A percentile compares a stretch with the other conserved stretches of the same genome.
Evolutionary conservation across 2,797 vertebrate species (phyloP).

Genomic region (Thripadectes ignobilis): DNA sequence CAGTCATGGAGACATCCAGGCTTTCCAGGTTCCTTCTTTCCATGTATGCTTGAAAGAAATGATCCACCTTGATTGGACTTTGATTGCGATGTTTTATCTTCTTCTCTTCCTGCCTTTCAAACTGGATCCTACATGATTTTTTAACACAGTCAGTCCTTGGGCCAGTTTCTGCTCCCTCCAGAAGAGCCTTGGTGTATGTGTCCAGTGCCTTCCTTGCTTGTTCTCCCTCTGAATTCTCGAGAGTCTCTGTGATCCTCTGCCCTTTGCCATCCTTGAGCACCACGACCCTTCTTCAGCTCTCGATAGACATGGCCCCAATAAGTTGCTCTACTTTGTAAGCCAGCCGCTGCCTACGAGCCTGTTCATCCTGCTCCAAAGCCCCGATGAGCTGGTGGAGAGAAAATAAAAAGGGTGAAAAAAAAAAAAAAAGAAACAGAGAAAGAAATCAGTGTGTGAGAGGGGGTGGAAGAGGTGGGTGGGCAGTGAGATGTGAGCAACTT

Average conservation of each 20-base stretch:
- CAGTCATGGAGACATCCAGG: constrained; percentile 70
- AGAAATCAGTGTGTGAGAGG: neutral
- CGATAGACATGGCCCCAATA: constrained; percentile 92
- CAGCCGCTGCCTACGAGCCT: constrained; percentile 91
- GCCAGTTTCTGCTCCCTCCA: constrained; percentile 28
- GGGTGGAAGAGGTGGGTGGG: neutral
- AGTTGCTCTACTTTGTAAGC: constrained; percentile 97
- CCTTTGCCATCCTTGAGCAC: constrained; percentile 33
- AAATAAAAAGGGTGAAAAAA: neutral
- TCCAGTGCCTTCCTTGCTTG: constrained; percentile 40
- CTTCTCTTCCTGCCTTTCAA: constrained; percentile 6
- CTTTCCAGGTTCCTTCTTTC: constrained; percentile 39
- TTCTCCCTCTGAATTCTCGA: constrained; percentile 36
- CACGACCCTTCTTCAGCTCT: constrained; percentile 86
- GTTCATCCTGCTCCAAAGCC: constrained; percentile 93
- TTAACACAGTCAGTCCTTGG: constrained; percentile 29
- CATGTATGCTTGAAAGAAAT: neutral
- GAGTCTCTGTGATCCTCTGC: constrained; percentile 41
- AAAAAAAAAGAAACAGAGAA: neutral
- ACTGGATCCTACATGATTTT: neutral
- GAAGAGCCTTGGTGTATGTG: neutral
- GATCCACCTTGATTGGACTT: neutral
- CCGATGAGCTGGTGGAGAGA: constrained; percentile 84
- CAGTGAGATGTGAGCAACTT: neutral
- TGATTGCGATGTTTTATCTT: neutral